Evolutionary conservation across 2,797 vertebrate species (phyloP).

Genomic region (Ctenochaetus hawaiiensis): DNA sequence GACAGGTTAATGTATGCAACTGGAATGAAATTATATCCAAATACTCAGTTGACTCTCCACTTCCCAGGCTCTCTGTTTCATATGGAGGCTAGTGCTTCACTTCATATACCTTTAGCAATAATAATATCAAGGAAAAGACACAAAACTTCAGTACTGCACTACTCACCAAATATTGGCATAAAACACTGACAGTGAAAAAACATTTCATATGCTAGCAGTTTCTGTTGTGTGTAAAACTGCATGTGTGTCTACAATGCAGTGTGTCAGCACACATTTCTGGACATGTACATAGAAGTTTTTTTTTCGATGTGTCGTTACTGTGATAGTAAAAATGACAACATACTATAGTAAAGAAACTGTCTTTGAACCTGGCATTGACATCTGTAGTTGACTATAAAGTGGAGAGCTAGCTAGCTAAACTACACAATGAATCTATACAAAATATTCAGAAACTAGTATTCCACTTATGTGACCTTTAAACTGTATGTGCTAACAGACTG

Average conservation of each 20-base stretch:
- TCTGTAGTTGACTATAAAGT: too few relatives aligned
- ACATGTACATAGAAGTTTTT: background rate
- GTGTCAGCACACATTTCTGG: background rate
- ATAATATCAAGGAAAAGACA: background rate
- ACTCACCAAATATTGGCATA: background rate
- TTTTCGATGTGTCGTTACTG: background rate
- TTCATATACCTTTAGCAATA: conserved; percentile 10
- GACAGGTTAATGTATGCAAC: conserved; percentile 88
- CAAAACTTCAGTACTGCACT: background rate
- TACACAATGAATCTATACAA: too few relatives aligned
- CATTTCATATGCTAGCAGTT: background rate
- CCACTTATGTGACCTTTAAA: too few relatives aligned
- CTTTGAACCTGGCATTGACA: too few relatives aligned
- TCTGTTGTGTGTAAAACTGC: background rate
- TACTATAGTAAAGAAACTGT: background rate
- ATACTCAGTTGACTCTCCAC: conserved; percentile 63
- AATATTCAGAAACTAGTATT: too few relatives aligned
- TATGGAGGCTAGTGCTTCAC: conserved; percentile 27
- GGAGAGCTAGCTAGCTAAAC: too few relatives aligned
- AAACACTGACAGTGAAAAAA: background rate
- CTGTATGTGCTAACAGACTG: too few relatives aligned
- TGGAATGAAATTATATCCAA: conserved; percentile 85
- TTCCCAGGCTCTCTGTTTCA: conserved; percentile 55
- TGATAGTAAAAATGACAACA: background rate
- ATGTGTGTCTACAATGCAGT: background rate